These are phyloP conservation scores for Rhynchopsitta pachyrhyncha DNA, from an alignment of 2,113 vertebrate genomes.

Conservation along the genomic window DNA sequence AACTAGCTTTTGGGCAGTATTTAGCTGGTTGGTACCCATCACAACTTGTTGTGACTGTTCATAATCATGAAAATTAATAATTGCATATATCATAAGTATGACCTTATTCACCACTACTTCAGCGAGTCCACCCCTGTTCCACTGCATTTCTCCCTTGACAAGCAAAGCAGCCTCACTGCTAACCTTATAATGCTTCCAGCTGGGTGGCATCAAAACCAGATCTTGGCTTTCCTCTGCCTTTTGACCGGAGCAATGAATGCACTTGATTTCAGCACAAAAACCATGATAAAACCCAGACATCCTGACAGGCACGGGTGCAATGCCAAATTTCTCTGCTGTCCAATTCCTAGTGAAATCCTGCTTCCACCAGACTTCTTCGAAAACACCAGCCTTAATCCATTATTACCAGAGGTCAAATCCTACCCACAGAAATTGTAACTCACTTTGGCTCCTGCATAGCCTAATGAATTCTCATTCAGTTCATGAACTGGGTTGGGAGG, in stretches of 20 bases:
- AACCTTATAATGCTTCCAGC: neutral
- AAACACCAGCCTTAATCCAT: neutral
- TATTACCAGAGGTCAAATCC: constrained; percentile 8
- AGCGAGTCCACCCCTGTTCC: neutral
- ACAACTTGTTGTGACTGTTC: neutral
- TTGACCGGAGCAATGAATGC: neutral
- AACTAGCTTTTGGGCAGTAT: neutral
- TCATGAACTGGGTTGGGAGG: neutral
- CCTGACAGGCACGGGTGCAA: neutral
- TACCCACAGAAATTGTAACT: neutral
- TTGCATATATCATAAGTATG: neutral
- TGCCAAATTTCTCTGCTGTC: neutral
- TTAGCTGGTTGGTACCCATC: neutral
- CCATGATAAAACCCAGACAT: neutral
- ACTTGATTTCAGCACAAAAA: neutral
- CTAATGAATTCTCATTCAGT: neutral
- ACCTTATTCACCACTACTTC: neutral
- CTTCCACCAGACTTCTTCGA: neutral
- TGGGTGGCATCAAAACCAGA: neutral
- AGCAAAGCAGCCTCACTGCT: neutral
- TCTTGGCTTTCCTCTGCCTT: neutral
- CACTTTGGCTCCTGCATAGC: neutral
- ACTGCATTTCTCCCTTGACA: neutral
- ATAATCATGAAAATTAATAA: neutral
- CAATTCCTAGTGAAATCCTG: neutral